Conservation (phyloP, 2,888 invertebrate species). For the Ophion obscuratus region DNA sequence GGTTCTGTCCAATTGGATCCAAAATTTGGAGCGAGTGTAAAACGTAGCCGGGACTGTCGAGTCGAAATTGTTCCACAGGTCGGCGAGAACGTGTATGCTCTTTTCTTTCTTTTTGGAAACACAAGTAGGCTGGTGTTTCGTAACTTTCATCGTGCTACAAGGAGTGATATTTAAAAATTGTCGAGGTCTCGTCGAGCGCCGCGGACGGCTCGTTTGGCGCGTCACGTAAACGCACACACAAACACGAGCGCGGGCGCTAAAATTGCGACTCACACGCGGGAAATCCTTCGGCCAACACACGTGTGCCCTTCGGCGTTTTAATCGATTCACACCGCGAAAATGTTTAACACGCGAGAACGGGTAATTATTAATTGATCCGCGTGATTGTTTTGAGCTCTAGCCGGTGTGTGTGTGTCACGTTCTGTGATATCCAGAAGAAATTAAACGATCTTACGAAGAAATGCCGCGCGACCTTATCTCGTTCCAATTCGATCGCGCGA, state of each 20-base stretch:
- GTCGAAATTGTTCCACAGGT: neutral
- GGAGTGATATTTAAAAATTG: slow-evolving; percentile 46
- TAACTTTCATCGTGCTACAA: slow-evolving; percentile 30
- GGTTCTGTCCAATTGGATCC: too few species aligned
- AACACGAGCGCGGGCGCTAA: neutral
- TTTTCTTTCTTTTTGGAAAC: neutral
- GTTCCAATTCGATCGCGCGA: neutral
- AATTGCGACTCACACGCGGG: slow-evolving; percentile 50
- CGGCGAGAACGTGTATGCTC: neutral
- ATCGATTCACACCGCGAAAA: slow-evolving; percentile 24
- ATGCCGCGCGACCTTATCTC: neutral
- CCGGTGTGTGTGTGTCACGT: neutral
- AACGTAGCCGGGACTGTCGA: neutral
- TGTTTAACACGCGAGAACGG: slow-evolving; percentile 54
- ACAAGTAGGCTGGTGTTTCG: slow-evolving; percentile 15
- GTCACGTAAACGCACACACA: neutral
- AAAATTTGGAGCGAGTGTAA: too few species aligned
- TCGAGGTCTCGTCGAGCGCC: slow-evolving; percentile 25
- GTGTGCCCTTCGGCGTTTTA: slow-evolving; percentile 28
- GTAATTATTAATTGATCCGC: slow-evolving; percentile 31
- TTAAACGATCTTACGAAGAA: neutral
- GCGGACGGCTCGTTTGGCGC: slow-evolving; percentile 8
- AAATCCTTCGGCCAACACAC: slow-evolving; percentile 43
- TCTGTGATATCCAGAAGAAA: neutral
- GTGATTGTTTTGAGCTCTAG: neutral